Evolutionary conservation across 2,797 vertebrate genomes (phyloP).

Genomic region (Sebastes minor): DNA sequence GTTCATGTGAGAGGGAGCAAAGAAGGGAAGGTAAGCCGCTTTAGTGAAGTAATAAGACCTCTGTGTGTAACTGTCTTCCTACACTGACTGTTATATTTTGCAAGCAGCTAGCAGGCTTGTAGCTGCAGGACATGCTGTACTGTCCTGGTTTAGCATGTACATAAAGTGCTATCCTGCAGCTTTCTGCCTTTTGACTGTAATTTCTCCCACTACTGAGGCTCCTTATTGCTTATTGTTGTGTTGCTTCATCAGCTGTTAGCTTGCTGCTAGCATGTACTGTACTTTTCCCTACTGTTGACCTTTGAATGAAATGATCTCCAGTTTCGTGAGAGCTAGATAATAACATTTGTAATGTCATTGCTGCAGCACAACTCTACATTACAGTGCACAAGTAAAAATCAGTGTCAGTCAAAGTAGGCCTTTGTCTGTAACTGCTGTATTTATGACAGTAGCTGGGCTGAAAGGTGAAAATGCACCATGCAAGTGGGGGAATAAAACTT

Average conservation of each 20-base stretch:
- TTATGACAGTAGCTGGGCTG: too few species aligned
- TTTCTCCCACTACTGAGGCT: neutral
- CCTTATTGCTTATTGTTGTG: neutral
- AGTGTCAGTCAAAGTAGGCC: too few species aligned
- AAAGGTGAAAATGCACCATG: too few species aligned
- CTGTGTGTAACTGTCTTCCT: neutral
- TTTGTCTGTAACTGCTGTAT: too few species aligned
- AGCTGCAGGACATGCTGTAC: neutral
- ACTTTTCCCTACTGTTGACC: conserved; percentile 1
- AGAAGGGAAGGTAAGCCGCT: conserved; percentile 73
- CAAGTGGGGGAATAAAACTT: too few species aligned
- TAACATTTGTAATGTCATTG: neutral
- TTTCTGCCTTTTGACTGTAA: neutral
- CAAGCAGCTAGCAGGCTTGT: conserved; percentile 21
- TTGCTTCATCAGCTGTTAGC: conserved; percentile 64
- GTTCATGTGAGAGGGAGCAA: conserved; percentile 53
- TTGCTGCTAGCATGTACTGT: conserved; percentile 32
- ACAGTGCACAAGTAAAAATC: neutral
- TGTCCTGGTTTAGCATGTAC: neutral
- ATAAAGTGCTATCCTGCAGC: neutral
- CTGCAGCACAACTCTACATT: neutral
- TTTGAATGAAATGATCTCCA: neutral
- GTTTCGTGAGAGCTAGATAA: neutral
- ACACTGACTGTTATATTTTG: neutral
- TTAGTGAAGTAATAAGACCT: conserved; percentile 22